phyloP scores from a whole-genome alignment of 2,888 invertebrate genomes.

The Syrista parreyssii region DNA sequence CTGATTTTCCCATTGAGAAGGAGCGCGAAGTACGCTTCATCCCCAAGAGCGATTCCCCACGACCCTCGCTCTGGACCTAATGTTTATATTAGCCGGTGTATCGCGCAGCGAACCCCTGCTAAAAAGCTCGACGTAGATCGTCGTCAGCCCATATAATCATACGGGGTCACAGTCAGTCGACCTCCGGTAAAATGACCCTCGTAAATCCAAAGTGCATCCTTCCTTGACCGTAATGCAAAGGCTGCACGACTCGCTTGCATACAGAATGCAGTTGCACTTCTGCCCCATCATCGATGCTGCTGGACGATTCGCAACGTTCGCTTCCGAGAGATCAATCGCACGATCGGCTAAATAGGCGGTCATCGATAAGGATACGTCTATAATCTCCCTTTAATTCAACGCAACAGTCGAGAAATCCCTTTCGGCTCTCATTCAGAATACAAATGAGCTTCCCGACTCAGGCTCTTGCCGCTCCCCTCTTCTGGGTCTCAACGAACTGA shows the following conservation, averaged over 20 bases:
- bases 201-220: neutral
- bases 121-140: conserved; percentile 37
- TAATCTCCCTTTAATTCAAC: neutral
- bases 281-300: neutral
- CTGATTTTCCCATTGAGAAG: conserved; percentile 42
- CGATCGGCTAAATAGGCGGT: neutral
- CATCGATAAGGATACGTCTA: neutral
- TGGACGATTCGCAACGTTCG: neutral
- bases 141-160: conserved; percentile 52
- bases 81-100: conserved; percentile 61
- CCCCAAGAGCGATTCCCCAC: conserved; percentile 25
- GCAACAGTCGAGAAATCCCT: neutral
- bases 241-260: neutral
- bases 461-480: conserved; percentile 14
- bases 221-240: neutral
- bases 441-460: conserved; percentile 44
- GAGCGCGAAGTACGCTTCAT: conserved; percentile 21
- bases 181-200: neutral
- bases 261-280: neutral
- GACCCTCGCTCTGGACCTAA: conserved; percentile 50
- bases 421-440: conserved; percentile 26
- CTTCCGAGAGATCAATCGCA: neutral
- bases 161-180: conserved; percentile 48
- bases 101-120: conserved; percentile 40
- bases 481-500: conserved; percentile 34